These are phyloP conservation scores for Microtus montanus DNA, from an alignment of 2,113 vertebrate species.

Conservation along the genomic window DNA sequence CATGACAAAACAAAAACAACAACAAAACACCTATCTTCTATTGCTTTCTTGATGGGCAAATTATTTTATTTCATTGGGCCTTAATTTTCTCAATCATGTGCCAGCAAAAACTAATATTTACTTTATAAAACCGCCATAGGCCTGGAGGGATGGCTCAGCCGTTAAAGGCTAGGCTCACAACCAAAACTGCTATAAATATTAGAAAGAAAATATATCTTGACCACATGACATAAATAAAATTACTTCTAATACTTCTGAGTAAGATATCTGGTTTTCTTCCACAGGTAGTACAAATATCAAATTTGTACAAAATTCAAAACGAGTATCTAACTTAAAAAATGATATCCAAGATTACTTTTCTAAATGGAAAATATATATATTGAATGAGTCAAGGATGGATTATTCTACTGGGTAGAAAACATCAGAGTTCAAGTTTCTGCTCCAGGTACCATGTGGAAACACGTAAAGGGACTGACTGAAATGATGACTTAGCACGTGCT, in stretches of 20 bases:
- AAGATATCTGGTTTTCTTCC: constrained; percentile 35
- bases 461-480: constrained; percentile 16
- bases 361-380: constrained; percentile 4
- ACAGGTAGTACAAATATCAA: neutral
- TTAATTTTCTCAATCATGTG: constrained; percentile 24
- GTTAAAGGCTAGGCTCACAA: neutral
- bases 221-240: constrained; percentile 42
- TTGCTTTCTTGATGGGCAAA: neutral
- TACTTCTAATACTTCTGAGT: neutral
- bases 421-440: constrained; percentile 23
- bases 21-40: neutral
- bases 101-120: constrained; percentile 34
- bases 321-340: constrained; percentile 35
- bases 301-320: neutral
- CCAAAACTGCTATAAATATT: neutral
- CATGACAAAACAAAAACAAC: neutral
- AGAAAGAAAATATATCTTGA: neutral
- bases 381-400: neutral
- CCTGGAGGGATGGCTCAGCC: too few relatives aligned
- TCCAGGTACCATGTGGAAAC: constrained; percentile 1
- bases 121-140: neutral
- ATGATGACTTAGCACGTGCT: neutral
- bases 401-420: neutral
- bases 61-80: neutral
- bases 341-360: constrained; percentile 33